phyloP scores from a whole-genome alignment of 2,113 vertebrate genomes.

The Datnioides undecimradiatus region DNA sequence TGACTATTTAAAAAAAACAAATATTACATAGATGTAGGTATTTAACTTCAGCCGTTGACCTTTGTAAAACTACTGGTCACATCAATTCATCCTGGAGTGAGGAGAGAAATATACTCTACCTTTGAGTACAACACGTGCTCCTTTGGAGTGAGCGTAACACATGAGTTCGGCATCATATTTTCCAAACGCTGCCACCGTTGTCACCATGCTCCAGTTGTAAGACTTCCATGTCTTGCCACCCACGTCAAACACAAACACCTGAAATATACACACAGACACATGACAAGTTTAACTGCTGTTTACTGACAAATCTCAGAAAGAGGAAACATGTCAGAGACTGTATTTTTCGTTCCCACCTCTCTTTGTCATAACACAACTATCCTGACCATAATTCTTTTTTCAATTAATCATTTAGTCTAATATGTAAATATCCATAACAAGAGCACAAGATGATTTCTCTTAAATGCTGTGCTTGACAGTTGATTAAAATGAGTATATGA shows the following conservation, averaged over 20 bases:
- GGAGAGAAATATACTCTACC: slow-evolving; percentile 75
- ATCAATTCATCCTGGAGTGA: not conserved
- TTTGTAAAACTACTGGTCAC: not conserved
- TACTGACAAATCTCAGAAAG: not conserved
- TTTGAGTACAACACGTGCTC: slow-evolving; percentile 91
- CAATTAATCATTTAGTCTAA: not conserved
- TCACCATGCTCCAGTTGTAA: slow-evolving; percentile 94
- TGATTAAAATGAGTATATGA: not conserved
- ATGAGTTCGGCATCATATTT: slow-evolving; percentile 91
- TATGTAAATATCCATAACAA: too few relatives aligned
- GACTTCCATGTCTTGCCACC: slow-evolving; percentile 89
- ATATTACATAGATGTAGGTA: too few relatives aligned
- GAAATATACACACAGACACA: slow-evolving; percentile 13
- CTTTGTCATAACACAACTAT: not conserved
- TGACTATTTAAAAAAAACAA: too few relatives aligned
- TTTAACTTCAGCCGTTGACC: not conserved
- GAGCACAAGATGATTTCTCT: too few relatives aligned
- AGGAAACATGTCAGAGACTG: not conserved
- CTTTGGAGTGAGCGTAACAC: slow-evolving; percentile 92
- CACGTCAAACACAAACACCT: slow-evolving; percentile 95
- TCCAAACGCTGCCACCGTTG: slow-evolving; percentile 92
- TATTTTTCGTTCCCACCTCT: not conserved
- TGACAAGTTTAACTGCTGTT: not conserved
- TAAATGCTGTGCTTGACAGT: too few relatives aligned
- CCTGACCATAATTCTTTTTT: not conserved